phyloP scores from a whole-genome alignment of 2,113 vertebrate genomes.

The Sinocyclocheilus anshuiensis region DNA sequence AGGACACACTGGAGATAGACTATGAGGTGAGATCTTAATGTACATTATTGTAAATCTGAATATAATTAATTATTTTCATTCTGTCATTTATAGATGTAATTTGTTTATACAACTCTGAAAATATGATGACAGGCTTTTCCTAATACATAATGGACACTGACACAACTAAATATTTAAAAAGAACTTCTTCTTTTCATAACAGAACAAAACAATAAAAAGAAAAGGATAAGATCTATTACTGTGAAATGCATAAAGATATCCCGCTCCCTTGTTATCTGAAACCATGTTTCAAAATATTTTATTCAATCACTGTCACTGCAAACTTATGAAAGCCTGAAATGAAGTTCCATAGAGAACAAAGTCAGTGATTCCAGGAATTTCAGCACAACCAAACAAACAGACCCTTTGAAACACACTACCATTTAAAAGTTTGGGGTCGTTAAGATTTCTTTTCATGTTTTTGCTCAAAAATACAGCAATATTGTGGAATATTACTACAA shows the following conservation, averaged over 20 bases:
- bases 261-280: not conserved
- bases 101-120: not conserved
- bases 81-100: not conserved
- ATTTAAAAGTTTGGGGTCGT: not conserved
- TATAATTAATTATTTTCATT: not conserved
- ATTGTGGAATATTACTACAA: no score
- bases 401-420: not conserved
- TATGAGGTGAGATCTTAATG: constrained; percentile 79
- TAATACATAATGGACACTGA: not conserved
- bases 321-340: constrained; percentile 8
- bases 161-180: not conserved
- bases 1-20: constrained; percentile 84
- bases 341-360: not conserved
- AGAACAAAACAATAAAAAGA: constrained; percentile 8
- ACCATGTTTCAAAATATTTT: constrained; percentile 5
- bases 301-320: constrained; percentile 15
- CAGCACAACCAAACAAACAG: no score
- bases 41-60: constrained; percentile 2
- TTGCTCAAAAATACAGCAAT: no score
- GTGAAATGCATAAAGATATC: not conserved
- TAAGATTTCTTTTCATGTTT: not conserved
- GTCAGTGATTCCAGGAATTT: not conserved
- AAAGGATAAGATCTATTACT: constrained; percentile 1
- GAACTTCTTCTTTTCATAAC: not conserved
- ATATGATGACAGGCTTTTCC: no score